Percentiles rank a stretch among this genome's conserved stretches.
Evolutionary conservation across 2,888 invertebrate genomes (phyloP).

Genomic region (Holacanthella duospinosa): DNA sequence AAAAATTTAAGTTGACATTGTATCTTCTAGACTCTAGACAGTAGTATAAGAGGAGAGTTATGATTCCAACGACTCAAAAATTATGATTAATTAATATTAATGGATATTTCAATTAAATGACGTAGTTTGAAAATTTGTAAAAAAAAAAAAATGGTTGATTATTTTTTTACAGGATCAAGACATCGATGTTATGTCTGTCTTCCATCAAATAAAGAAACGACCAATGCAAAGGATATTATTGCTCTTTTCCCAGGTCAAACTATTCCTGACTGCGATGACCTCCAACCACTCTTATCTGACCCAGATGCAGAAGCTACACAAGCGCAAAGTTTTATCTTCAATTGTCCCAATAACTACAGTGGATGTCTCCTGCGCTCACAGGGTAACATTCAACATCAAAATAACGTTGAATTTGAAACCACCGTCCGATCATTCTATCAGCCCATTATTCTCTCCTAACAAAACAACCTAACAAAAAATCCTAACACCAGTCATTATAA

Average conservation of each 20-base stretch:
- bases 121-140: too few relatives aligned
- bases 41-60: too few relatives aligned
- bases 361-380: constrained; percentile 7
- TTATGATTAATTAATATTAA: too few relatives aligned
- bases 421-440: background rate
- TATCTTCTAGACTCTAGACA: too few relatives aligned
- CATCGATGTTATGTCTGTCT: constrained; percentile 33
- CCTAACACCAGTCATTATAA: too few relatives aligned
- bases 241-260: constrained; percentile 20
- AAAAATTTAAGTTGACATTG: too few relatives aligned
- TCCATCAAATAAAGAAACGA: constrained; percentile 23
- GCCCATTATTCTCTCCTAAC: background rate
- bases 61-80: too few relatives aligned
- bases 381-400: background rate
- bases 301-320: background rate
- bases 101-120: too few relatives aligned
- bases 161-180: background rate
- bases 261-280: background rate
- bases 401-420: background rate
- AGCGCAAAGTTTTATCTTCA: background rate
- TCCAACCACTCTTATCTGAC: background rate
- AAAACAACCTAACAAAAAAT: background rate
- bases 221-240: constrained; percentile 23
- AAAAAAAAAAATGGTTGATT: too few relatives aligned
- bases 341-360: background rate